These are phyloP conservation scores for Butorides virescens DNA, from an alignment of 2,113 vertebrate genomes.

Conservation along the genomic window DNA sequence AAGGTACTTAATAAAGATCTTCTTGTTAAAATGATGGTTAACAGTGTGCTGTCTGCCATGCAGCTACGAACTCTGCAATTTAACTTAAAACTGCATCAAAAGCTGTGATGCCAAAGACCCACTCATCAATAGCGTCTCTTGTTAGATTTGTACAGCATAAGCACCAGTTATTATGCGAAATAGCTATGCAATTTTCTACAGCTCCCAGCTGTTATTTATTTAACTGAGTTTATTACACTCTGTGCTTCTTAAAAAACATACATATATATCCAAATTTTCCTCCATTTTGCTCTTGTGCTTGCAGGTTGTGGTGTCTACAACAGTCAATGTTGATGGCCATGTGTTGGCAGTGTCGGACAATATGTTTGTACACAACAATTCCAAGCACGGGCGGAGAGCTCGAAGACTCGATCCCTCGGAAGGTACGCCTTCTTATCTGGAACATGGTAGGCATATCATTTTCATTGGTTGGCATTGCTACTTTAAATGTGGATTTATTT, in stretches of 20 bases:
- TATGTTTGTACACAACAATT: constrained; percentile 99
- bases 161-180: constrained; percentile 82
- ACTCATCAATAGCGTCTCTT: constrained; percentile 81
- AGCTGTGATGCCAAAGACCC: constrained; percentile 76
- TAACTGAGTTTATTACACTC: constrained; percentile 76
- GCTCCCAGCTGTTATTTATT: constrained; percentile 83
- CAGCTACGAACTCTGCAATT: constrained; percentile 81
- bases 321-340: constrained; percentile 95
- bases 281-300: constrained; percentile 54
- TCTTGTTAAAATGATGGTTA: constrained; percentile 83
- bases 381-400: constrained; percentile 90
- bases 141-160: constrained; percentile 79
- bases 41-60: constrained; percentile 72
- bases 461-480: constrained; percentile 79
- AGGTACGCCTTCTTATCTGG: constrained; percentile 91
- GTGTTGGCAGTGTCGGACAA: constrained; percentile 98
- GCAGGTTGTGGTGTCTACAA: constrained; percentile 97
- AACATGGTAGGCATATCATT: constrained; percentile 89
- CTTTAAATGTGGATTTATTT: constrained; percentile 70
- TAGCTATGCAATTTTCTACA: constrained; percentile 80
- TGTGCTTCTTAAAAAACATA: constrained; percentile 37
- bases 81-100: constrained; percentile 83
- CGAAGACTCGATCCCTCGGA: constrained; percentile 94
- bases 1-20: constrained; percentile 80
- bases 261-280: constrained; percentile 50